Evolutionary conservation across 2,113 vertebrate species (phyloP), one percentile per base, ranked within the genome.

Genomic region (Riparia riparia): DNA sequence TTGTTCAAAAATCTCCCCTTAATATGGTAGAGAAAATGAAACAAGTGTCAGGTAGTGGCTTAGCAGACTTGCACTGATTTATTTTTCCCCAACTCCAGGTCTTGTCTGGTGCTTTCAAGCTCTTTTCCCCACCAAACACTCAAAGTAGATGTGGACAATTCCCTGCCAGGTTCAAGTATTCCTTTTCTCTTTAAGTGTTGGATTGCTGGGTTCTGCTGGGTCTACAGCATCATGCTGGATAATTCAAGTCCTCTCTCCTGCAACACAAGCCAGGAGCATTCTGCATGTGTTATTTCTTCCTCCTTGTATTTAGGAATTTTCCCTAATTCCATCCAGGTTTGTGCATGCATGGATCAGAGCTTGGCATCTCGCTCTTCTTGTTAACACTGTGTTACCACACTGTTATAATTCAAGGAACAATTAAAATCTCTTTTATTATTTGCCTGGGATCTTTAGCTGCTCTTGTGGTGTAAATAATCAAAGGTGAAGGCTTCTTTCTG

Each of bases 51-150:
- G 51, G n/a, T 60, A 94, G 89, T 73, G 41, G 39, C 65, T 95
- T 93, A 82, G 94, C 81, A 89, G 61, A 82, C 39, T 89, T 74
- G 86, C 77, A 96, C 94, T 96, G 95, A 96, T 94, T 56, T 97
- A 89, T 96, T 96, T 96, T 94, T 95, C 93, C 93, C 93, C 65
- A 96, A 96, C 95, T 97, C 94, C 89, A 97, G 96, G 96, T 96
- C 78, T 97, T 95, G 89, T 96, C 89, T 96, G 94, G 65, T 42
- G 81, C 70, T 96, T 95, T 96, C 86, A 7, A 97, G 95, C 93
- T 97, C 74, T 95, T 96, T 95, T 89, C 82, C 96, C 90, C 90
- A 96, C 72, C 94, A 95, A 73, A 96, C 73, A 93, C 81, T 95
- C 94, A 97, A 82, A 96, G 45, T 96, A 96, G 94, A 96, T 97